These are phyloP conservation scores for Polydrusus pterygomalis DNA, from an alignment of 2,888 invertebrate genomes.

Conservation along the genomic window DNA sequence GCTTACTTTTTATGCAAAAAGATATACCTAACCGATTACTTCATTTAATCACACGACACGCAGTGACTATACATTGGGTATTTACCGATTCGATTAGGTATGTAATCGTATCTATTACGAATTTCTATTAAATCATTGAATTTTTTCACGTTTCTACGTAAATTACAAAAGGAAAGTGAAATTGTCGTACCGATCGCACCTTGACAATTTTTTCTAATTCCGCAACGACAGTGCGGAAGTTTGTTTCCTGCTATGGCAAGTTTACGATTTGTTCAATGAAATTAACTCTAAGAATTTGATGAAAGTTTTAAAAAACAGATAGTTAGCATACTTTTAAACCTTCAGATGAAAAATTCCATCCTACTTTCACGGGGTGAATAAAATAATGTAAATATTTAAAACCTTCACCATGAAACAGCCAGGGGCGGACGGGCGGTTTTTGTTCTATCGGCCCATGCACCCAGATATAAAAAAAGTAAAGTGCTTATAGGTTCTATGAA, in stretches of 20 bases:
- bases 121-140: conserved; percentile 36
- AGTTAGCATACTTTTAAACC: not conserved
- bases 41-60: not conserved
- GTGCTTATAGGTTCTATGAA: no score
- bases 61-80: conserved; percentile 1
- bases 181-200: conserved; percentile 13
- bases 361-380: no score
- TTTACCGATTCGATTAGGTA: conserved; percentile 7
- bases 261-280: not conserved
- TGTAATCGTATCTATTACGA: no score
- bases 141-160: conserved; percentile 27
- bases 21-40: not conserved
- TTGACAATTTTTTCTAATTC: conserved; percentile 2
- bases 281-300: not conserved
- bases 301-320: not conserved
- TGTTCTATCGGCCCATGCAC: no score
- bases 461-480: no score
- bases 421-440: no score
- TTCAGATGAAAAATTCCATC: not conserved
- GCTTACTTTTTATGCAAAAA: not conserved
- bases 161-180: conserved; percentile 41
- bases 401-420: no score
- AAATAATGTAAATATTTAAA: no score
- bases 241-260: not conserved
- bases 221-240: conserved; percentile 14